Evolutionary conservation across 2,113 vertebrate species (phyloP).

Genomic region (Malurus alboscapulatus): DNA sequence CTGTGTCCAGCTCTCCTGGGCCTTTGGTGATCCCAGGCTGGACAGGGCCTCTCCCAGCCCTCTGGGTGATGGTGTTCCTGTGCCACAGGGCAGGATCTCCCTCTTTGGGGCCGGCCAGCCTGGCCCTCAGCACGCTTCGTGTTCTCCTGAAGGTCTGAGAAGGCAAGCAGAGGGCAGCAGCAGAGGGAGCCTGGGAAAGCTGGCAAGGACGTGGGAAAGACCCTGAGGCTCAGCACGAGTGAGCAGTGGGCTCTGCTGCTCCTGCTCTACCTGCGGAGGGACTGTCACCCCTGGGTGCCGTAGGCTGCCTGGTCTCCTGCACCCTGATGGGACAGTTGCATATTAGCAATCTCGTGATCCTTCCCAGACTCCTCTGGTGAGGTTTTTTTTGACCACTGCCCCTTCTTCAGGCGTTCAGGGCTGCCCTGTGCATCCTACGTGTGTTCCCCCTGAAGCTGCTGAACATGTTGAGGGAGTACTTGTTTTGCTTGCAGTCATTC

Average conservation of each 20-base stretch:
- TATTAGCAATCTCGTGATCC: background rate
- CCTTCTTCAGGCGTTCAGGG: background rate
- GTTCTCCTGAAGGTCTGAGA: background rate
- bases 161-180: background rate
- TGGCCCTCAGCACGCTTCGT: background rate
- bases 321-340: background rate
- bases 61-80: background rate
- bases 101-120: background rate
- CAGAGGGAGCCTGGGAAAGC: background rate
- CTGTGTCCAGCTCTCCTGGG: background rate
- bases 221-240: background rate
- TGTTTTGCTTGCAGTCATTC: slow-evolving; percentile 52
- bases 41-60: background rate
- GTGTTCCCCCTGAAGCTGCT: slow-evolving; percentile 2
- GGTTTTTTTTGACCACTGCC: background rate
- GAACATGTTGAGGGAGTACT: slow-evolving; percentile 52
- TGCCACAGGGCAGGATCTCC: background rate
- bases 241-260: background rate
- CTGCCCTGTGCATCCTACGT: background rate
- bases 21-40: background rate
- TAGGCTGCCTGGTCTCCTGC: background rate
- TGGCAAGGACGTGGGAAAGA: background rate
- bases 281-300: background rate
- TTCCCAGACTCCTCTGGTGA: background rate
- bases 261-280: background rate